Conservation (phyloP, 2,888 invertebrate genomes). For the Caenorhabditis angaria region DNA sequence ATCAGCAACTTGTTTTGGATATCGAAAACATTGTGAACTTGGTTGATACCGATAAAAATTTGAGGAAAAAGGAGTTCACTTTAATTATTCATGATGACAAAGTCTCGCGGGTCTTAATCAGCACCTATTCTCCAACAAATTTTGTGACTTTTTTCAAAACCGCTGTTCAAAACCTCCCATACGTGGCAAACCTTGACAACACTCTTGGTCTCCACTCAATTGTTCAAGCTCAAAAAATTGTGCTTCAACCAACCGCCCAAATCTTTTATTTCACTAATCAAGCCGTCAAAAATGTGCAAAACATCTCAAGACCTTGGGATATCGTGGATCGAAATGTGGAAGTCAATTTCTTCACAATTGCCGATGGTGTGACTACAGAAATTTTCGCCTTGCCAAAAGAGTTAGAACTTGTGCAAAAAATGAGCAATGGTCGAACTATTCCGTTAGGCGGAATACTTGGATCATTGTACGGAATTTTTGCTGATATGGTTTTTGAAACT, state of each 20-base stretch:
- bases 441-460: slow-evolving; percentile 12
- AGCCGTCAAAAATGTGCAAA: slow-evolving; percentile 31
- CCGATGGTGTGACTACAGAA: slow-evolving; percentile 24
- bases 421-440: slow-evolving; percentile 29
- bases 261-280: slow-evolving; percentile 39
- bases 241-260: slow-evolving; percentile 36
- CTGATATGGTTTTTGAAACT: slow-evolving; percentile 15
- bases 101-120: slow-evolving; percentile 21
- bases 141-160: slow-evolving; percentile 13
- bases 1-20: slow-evolving; percentile 17
- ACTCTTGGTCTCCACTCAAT: slow-evolving; percentile 29
- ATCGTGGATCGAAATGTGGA: slow-evolving; percentile 28
- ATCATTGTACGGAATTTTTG: slow-evolving; percentile 15
- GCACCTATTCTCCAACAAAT: slow-evolving; percentile 14
- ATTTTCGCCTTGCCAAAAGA: slow-evolving; percentile 23
- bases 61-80: slow-evolving; percentile 22
- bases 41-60: slow-evolving; percentile 8
- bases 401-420: slow-evolving; percentile 27
- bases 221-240: slow-evolving; percentile 36
- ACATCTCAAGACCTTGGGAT: slow-evolving; percentile 28
- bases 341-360: slow-evolving; percentile 31
- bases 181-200: slow-evolving; percentile 16
- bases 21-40: slow-evolving; percentile 15
- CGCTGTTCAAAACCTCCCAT: slow-evolving; percentile 8
- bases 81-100: slow-evolving; percentile 27